Base-by-base conservation (phyloP, 2,888 invertebrate species). In the Trissoscelio sp. region DNA sequence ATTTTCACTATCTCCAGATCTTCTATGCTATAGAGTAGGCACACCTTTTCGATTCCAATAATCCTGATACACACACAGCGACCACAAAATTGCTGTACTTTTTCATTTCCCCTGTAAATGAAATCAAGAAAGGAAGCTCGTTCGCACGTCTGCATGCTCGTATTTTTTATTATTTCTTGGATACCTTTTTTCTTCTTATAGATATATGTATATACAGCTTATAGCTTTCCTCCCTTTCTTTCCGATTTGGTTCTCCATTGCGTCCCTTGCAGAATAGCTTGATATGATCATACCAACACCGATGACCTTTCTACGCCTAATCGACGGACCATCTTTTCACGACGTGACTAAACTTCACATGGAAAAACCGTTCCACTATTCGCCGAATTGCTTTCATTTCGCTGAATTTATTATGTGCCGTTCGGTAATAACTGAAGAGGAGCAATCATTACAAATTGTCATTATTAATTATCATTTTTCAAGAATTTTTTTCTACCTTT, bases 261-360 rank as follows among this genome's bases (percentile, higher is more conserved):
- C 55, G 14, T 64, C 44, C 58, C 74, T 81, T 75, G 75, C 62
- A 57, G 62, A 62, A 75, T 72, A 79, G 67, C 67, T 70, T 39
- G 75, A 82, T 82, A 79, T 72, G 79, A 82, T 82, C 82, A 75
- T 70, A 44, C 75, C 66, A 66, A 74, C 79, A 55, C 77, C 64
- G 74, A 78, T 78, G 81, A 81, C 81, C 78, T 81, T 78, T 75
- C 75, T 46, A 66, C 67, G 67, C 79, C 82, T 82, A 82, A 82
- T 82, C 82, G 82, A 75, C 79, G 67, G 57, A 74, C 70, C 66
- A 75, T 70, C 75, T 79, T 66, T 55, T 53, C 55, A 58, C 74
- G 67, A 82, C 82, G 82, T 82, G 82, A 79, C 82, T 58, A 67
- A 82, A 79, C 69, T 79, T 67, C 62, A 48, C 48, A 62, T 62